These are phyloP conservation scores for Campoplex capitator DNA, from an alignment of 2,888 invertebrate species.

Conservation along the genomic window DNA sequence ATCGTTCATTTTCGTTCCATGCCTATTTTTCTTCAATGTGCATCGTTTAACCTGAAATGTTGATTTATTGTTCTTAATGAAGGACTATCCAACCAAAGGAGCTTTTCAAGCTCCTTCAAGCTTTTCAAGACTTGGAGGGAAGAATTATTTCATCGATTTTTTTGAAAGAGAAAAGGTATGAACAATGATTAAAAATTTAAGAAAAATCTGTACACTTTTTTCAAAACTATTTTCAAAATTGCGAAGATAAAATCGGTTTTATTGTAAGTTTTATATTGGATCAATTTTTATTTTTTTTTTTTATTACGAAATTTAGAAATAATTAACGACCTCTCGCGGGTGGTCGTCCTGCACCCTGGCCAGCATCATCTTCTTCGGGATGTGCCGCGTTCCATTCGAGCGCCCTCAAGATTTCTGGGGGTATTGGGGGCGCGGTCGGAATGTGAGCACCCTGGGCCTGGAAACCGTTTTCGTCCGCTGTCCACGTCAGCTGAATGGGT, in stretches of 20 bases:
- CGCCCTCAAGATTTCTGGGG: constrained; percentile 84
- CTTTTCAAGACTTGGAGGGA: no score
- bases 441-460: constrained; percentile 84
- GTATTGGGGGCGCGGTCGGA: constrained; percentile 84
- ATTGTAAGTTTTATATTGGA: background rate
- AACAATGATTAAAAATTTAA: no score
- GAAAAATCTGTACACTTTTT: background rate
- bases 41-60: constrained; percentile 76
- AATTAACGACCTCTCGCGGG: constrained; percentile 76
- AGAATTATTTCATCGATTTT: no score
- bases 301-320: background rate
- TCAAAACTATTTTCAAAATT: background rate
- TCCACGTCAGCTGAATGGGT: constrained; percentile 83
- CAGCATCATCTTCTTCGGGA: constrained; percentile 83
- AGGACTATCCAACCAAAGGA: background rate
- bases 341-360: constrained; percentile 74
- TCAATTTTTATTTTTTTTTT: background rate
- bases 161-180: no score
- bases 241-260: no score
- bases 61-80: constrained; percentile 13
- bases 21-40: constrained; percentile 40
- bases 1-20: constrained; percentile 59
- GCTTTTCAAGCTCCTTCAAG: no score
- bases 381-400: constrained; percentile 84
- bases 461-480: constrained; percentile 84